phyloP scores from a whole-genome alignment of 1,140 invertebrate species.

The Drosophila tsacasi region DNA sequence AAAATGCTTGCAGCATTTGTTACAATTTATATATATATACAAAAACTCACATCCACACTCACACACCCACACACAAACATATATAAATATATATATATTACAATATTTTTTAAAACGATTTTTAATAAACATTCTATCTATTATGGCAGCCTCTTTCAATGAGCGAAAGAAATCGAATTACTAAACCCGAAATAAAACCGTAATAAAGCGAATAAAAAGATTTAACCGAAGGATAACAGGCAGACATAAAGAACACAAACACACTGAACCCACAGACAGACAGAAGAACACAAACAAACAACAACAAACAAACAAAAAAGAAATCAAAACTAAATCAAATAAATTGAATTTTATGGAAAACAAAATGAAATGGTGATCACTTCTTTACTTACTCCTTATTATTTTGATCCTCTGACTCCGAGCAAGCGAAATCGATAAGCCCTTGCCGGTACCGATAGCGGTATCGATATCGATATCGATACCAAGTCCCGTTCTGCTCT shows the following conservation, averaged over 20 bases:
- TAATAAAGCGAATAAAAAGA: conserved; percentile 34
- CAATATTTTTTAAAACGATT: conserved; percentile 71
- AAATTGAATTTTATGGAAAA: conserved; percentile 76
- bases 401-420: conserved; percentile 64
- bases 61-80: conserved; percentile 6
- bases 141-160: conserved; percentile 72
- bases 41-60: neutral
- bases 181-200: conserved; percentile 28
- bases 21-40: conserved; percentile 62
- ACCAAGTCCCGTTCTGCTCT: conserved; percentile 44
- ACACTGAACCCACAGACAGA: conserved; percentile 27
- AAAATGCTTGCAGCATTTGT: conserved; percentile 74
- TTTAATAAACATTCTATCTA: conserved; percentile 80
- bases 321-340: conserved; percentile 64
- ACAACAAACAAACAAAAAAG: conserved; percentile 31
- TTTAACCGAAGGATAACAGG: conserved; percentile 55
- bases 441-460: neutral
- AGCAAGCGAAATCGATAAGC: conserved; percentile 8
- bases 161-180: conserved; percentile 48
- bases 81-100: conserved; percentile 72
- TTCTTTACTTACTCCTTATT: conserved; percentile 55
- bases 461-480: conserved; percentile 15
- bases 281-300: conserved; percentile 28
- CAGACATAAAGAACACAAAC: conserved; percentile 38
- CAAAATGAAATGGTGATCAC: conserved; percentile 71